Percentiles rank a stretch among this genome's conserved stretches.
Evolutionary conservation across 1,140 invertebrate species (phyloP).

Genomic region (Adelges cooleyi): DNA sequence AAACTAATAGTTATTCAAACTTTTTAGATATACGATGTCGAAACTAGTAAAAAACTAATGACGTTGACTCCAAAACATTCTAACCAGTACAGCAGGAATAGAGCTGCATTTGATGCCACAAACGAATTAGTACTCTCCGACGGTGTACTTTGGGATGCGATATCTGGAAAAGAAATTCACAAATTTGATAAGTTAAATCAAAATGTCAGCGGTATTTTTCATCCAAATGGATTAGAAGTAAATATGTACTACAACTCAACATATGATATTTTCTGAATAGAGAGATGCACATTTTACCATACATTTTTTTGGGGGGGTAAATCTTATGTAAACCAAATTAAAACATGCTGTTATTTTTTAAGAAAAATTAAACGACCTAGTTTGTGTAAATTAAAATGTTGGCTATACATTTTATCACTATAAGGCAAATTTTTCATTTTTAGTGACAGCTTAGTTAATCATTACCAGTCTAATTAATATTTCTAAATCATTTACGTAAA

Average conservation of each 20-base stretch:
- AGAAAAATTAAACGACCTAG: too few species aligned
- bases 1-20: constrained; percentile 5
- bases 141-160: constrained; percentile 92
- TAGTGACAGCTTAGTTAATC: too few species aligned
- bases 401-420: too few species aligned
- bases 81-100: constrained; percentile 87
- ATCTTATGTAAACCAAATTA: too few species aligned
- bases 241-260: constrained; percentile 33
- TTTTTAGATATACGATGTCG: constrained; percentile 77
- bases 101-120: constrained; percentile 84
- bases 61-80: constrained; percentile 66
- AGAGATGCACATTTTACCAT: too few species aligned
- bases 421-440: too few species aligned
- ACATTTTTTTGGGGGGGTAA: too few species aligned
- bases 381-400: too few species aligned
- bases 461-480: too few species aligned
- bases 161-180: constrained; percentile 74
- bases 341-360: background rate
- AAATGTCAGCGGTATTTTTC: constrained; percentile 87
- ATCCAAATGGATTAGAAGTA: constrained; percentile 91
- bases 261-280: too few species aligned
- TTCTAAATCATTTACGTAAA: too few species aligned
- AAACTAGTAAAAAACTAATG: constrained; percentile 60
- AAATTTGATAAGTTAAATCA: constrained; percentile 98
- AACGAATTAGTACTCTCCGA: constrained; percentile 91